Base-by-base conservation (phyloP, 1,140 invertebrate genomes). In the Drosophila seguyi region DNA sequence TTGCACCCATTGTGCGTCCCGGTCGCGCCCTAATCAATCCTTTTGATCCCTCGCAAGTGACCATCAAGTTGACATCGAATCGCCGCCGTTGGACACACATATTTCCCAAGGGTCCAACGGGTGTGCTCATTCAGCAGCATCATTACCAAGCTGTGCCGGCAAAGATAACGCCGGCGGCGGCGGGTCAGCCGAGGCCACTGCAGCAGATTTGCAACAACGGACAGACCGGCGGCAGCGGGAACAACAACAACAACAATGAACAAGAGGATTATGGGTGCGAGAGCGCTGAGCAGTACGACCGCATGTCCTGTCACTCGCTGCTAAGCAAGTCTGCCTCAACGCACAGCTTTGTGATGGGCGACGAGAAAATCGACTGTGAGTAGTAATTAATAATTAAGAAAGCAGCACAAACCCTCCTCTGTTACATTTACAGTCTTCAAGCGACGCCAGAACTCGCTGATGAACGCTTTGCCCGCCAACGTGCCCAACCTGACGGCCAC, bases 81-180 rank as follows among this genome's bases (percentile, higher is more conserved):
- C 94, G 99, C 52, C 94, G 98, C 50, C 94, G 99, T 56, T 99
- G 99, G 99, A 99, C 98, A 7, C 99, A 99, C 92, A 99, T 99
- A 68, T 99, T 99, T 93, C 99, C 99, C 5, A 98, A 98, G 96
- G 97, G 97, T 53, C 97, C 97, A 25, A 97, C 96, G 0, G 97
- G 97, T 3, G 96, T 97, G 29, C 93, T 98, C 18, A 98, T 98
- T 81, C 97, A 98, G 87, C 97, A 98, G 92, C 97, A 98, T 94
- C 97, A 98, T 92, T 98, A 98, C 92, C 97, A 98, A 93, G 96
- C 96, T 14, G 94, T 96, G 4, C 96, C 96, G 4, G 93, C 95
- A 13, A 81, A 60, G 41, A 27, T 27, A 27, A 16, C 44, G 2
- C 52, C 60, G 4, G 44, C 44, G 6, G 42, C 50, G 3, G 39